Evolutionary conservation across 1,140 invertebrate species (phyloP), one percentile per base, ranked within the genome.

Genomic region (Lepeophtheirus salmonis): DNA sequence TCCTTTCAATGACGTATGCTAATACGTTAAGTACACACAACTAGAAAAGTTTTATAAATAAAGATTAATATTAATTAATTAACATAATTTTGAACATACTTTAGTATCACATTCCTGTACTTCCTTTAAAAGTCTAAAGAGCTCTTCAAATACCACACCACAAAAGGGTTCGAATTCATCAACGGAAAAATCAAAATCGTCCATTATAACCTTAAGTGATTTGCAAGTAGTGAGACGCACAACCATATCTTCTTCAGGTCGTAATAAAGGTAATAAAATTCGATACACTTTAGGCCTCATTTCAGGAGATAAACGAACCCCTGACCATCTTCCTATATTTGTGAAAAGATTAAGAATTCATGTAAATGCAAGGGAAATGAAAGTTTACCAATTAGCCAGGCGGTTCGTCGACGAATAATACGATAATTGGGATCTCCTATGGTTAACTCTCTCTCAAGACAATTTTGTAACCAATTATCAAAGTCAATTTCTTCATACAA

Each of bases 401-500:
- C 84, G 21, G 94, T 83, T 64, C 90, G 75, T 65, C 89, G 77
- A 62, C 89, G 76, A 23, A 97, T 82, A 50, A 97, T 85, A 68
- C 83, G 79, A 66, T 89, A 92, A 69, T 90, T 89, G 63, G 80
- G 79, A 64, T 83, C 80, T 68, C 81, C 82, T 6, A 86, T 77
- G 69, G 83, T 80, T 26, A 95, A 68, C 73, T 97, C 90, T 65
- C 80, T 76, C 50, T 83, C 77, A 60, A 96, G 70, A 55, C 83
- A 81, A 24, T 79, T 81, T n/a, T 78, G 80, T 66, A 95, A 87
- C 89, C 89, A 95, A 60, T 83, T 76, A 70, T 95, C 87, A 74
- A 95, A 95, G 71, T 92, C 84, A 16, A 90, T 83, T 68, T 90
- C 84, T 71, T 95, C 87, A 70, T 87, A 94, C 52, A 96, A 75